Evolutionary conservation across 2,888 invertebrate genomes (phyloP).

Genomic region (Habroteleia sp.): DNA sequence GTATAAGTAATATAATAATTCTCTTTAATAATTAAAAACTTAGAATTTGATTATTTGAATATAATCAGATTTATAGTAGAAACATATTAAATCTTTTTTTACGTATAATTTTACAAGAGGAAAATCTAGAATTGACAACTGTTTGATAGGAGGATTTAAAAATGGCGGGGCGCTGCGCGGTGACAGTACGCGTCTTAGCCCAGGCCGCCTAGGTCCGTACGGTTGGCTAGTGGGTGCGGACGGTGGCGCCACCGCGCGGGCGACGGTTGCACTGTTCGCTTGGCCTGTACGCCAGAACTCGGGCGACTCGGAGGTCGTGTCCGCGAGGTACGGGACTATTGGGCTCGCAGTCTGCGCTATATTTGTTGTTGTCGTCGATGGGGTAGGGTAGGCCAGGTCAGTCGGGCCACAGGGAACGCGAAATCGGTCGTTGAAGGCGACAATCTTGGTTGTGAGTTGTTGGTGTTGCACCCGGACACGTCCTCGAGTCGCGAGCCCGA

Average conservation of each 20-base stretch:
- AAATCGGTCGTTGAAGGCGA: conserved; percentile 53
- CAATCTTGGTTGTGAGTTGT: conserved; percentile 33
- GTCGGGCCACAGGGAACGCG: conserved; percentile 47
- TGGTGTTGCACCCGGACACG: conserved; percentile 2
- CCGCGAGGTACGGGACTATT: conserved; percentile 42
- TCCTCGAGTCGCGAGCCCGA: conserved; percentile 7
- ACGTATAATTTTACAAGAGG: too few species aligned
- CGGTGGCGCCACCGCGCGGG: conserved; percentile 66
- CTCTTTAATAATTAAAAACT: too few species aligned
- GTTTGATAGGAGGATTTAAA: too few species aligned
- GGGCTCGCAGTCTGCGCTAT: conserved; percentile 83
- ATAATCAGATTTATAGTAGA: too few species aligned
- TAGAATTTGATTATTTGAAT: too few species aligned
- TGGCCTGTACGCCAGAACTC: conserved; percentile 60
- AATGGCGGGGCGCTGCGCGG: too few species aligned
- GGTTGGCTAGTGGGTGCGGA: too few species aligned
- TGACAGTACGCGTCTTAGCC: too few species aligned
- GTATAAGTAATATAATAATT: too few species aligned
- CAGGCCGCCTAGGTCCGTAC: too few species aligned
- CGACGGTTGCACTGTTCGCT: not conserved
- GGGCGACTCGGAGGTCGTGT: conserved; percentile 64
- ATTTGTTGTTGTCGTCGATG: conserved; percentile 91
- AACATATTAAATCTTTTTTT: too few species aligned
- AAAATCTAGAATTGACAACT: too few species aligned
- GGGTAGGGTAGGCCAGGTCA: conserved; percentile 81